Evolutionary conservation across 1,140 invertebrate genomes (phyloP), one percentile per base, ranked within the genome.

Genomic region (Coboldia fuscipes): DNA sequence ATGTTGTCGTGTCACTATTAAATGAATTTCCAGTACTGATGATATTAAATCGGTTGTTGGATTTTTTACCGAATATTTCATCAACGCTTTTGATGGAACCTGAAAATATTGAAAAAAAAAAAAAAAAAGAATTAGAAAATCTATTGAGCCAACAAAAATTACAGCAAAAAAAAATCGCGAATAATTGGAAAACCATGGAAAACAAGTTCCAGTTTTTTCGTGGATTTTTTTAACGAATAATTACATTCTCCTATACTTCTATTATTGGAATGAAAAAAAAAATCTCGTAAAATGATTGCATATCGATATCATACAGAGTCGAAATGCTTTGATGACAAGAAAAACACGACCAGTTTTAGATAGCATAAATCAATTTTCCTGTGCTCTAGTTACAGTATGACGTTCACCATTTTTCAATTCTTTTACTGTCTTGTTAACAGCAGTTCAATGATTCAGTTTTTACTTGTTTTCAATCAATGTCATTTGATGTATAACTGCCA

Each of bases 1-100:
- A 39, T 65, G 61, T 30, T 62, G 60, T 34, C 55, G 50, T 33
- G 60, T 60, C 16, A 63, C 57, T 3, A 60, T 50, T 24, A 64
- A 64, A 34, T 63, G 61, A 14, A 65, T 54, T 36, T 54, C 51
- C 32, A 50, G 21, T 9, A 51, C 48, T 0, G 49, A 37, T 5
- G 49, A 49, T 34, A 54, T 51, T 18, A 51, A 35, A 21, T 49
- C 42, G 26, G 50, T 51, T 15, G 41, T 42, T 13, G 48, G 17
- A 31, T 54, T 48, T 3, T 48, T 41, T 36, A 54, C 47, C 20
- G 49, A 42, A 9, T 29, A 27, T 15, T 45, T 45, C 21, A 54
- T 37, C 32, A 47, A 45, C 29, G 49, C n/a, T n/a, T n/a, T 44
- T 18, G 46, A 45, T 1, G 43, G 43, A 8, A 47, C 51, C 48